Base-by-base conservation (phyloP, 2,113 vertebrate species). In the Boleophthalmus pectinirostris region DNA sequence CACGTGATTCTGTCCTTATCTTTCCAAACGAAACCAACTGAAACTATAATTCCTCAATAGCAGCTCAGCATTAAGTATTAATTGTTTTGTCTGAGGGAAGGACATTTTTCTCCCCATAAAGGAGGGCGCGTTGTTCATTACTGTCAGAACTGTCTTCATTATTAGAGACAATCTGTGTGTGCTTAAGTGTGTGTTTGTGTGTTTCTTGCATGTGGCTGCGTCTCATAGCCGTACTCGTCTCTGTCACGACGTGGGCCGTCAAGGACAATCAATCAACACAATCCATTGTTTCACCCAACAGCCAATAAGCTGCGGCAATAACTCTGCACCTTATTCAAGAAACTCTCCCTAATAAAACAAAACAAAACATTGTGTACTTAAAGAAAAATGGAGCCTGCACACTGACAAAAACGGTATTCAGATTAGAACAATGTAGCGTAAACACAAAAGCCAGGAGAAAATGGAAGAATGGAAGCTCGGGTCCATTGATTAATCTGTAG, bases 241-340 rank as follows among this genome's bases (percentile, higher is more conserved):
- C 77, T 82, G 88, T 87, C 87, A 85, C 82, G 76, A 87, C 81
- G 80, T 77, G 67, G 67, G 85, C 69, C 43, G 58, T 75, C 73
- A 68, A 68, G 75, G 12, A 16, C 72, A 63, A 90, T 90, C 91
- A 92, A 88, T 89, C 87, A 81, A 82, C 75, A 45, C 68, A 82
- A 78, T 66, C 83, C 81, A 86, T 89, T 88, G 87, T 90, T 80
- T 71, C 82, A 77, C 75, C 70, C 77, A 85, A 87, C 38, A 88
- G 80, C 84, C 82, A 81, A 90, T 83, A 84, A 88, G 81, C 80
- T 85, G 81, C 89, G 88, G 89, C 85, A 88, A 90, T 88, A 90
- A 88, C 85, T 61, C 77, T 71, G 72, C 61, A 75, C 61, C 24
- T 33, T 16, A 16, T 75, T 78, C 77, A 81, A 84, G 82, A 86